Conservation (phyloP, 2,888 invertebrate species). For the Torymus auratus region DNA sequence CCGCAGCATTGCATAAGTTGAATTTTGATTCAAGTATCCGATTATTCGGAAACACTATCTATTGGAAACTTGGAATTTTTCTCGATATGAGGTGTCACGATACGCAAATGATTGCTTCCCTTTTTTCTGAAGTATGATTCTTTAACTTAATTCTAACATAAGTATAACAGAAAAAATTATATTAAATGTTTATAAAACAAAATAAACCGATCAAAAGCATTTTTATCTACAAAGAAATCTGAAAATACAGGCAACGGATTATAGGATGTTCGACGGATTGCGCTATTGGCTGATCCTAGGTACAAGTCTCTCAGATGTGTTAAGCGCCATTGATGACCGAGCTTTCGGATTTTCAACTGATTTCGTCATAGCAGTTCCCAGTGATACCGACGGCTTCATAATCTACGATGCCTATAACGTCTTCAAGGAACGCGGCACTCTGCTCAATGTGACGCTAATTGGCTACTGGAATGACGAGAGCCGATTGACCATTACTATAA, state of each 20-base stretch:
- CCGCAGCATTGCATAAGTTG: not conserved
- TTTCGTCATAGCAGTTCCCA: constrained; percentile 14
- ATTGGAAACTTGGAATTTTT: constrained; percentile 12
- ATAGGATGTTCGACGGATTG: constrained; percentile 32
- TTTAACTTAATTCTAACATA: no score
- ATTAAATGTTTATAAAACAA: no score
- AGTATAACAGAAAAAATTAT: no score
- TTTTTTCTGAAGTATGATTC: constrained; percentile 17
- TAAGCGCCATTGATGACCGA: not conserved
- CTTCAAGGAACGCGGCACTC: no score
- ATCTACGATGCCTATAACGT: no score
- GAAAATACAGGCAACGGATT: constrained; percentile 4
- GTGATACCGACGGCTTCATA: not conserved
- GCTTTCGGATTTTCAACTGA: constrained; percentile 40
- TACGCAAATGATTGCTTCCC: not conserved
- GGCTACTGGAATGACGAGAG: no score
- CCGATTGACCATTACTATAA: no score
- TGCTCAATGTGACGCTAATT: no score
- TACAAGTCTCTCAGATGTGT: not conserved
- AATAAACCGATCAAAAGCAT: no score
- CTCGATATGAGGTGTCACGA: no score
- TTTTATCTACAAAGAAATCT: no score
- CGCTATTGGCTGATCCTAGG: constrained; percentile 30
- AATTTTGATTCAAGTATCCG: not conserved
- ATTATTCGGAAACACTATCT: not conserved